Evolutionary conservation across 2,797 vertebrate species (phyloP), one percentile per base, ranked within the genome.

Genomic region (Carapus acus): DNA sequence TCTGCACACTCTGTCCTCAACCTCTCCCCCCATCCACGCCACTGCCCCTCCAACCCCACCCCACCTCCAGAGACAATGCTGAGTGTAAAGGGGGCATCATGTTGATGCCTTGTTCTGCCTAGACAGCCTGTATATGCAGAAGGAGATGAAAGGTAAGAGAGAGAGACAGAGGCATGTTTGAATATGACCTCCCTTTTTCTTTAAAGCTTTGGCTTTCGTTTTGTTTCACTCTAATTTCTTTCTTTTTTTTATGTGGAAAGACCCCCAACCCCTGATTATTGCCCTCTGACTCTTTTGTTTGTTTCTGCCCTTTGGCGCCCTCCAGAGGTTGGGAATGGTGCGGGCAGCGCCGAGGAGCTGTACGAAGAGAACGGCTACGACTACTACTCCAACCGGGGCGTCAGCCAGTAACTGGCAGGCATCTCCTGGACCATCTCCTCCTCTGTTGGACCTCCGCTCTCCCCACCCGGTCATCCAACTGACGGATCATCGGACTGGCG

Each of bases 321-420:
- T 54, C 78, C 69, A 96, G 96, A 98, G 87, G 92, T 97, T 77
- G 89, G 91, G 62, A 93, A 85, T 0, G 91, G 93, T 0, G 81
- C 90, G 55, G 88, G 88, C 76, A 62, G 81, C 47, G 85, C 85
- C 0, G 94, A 98, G 0, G 93, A 93, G 64, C 81, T 91, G 42
- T 96, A 92, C 0, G 69, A 80, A 7, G 93, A 96, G 65, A 92
- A 89, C 0, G 88, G 89, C 61, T 94, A 83, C 0, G 83, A 92
- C 73, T 88, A 80, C 47, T 93, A 90, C 48, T 81, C 86, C 70
- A 91, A 89, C 15, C 85, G 88, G 58, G 66, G 77, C 43, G 43
- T 88, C 29, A 70, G 76, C 33, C 87, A 90, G 17, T 77, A 74
- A 61, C 42, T 15, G 16, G 15, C 33, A 24, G 1, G 40, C 48